Base-by-base conservation (phyloP, 2,797 vertebrate genomes). In the Anolis apletophallus region DNA sequence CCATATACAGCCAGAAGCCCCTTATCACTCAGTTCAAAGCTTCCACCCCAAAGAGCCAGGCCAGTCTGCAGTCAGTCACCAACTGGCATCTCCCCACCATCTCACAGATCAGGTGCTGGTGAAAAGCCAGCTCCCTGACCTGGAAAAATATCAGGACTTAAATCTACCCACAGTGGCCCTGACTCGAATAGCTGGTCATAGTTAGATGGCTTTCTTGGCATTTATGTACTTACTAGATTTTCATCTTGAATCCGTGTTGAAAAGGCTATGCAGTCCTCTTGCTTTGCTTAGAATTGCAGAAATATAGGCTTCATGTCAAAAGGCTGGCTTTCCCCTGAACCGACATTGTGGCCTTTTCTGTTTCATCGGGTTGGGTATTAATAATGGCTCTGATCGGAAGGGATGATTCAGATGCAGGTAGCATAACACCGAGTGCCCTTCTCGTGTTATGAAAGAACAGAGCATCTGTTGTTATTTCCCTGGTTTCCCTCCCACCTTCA, bases 381-480 rank as follows among this genome's bases (percentile, higher is more conserved):
- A 59, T 59, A 59, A 83, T 0, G 72, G 50, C 77, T 89, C n/a
- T 76, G 74, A n/a, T 61, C 46, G 61, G 89, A 68, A 50, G 26
- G 76, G 64, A 32, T 92, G 89, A 92, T 84, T 92, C 88, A 89
- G 80, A 76, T 1, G 8, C 77, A 80, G 50, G 76, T 86, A 59
- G 84, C 69, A 85, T 71, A 0, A 13, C 91, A 80, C 40, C 36
- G 71, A 72, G 74, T 83, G 61, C 32, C 59, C 32, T 67, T 81
- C 81, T 89, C 19, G 0, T 71, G 32, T 85, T 85, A 14, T 0
- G 0, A 64, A 57, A 88, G 85, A 93, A 90, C 77, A 26, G 71
- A 67, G 16, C 2, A 57, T 86, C 82, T 82, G 81, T 76, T 86
- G 87, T 79, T 90, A 64, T 75, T 76, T n/a, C 1, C 78, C 71